These are phyloP conservation scores for Coendou prehensilis DNA, from an alignment of 2,797 vertebrate genomes.

Conservation along the genomic window DNA sequence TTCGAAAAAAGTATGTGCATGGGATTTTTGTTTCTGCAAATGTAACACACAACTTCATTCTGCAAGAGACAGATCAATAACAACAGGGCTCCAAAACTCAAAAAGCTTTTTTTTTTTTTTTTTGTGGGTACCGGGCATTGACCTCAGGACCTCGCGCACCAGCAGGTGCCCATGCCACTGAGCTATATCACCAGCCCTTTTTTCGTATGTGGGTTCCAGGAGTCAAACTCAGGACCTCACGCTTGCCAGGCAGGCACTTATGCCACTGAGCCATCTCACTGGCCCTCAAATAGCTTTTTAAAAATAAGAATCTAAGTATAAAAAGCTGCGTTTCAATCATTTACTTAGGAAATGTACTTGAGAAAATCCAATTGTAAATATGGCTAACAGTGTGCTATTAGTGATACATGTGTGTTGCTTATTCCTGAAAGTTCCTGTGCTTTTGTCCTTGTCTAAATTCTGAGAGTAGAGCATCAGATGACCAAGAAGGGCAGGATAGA, in stretches of 20 bases:
- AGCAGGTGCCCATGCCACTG: too few species aligned
- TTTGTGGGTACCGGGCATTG: too few species aligned
- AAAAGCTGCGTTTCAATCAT: background rate
- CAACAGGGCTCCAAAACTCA: too few species aligned
- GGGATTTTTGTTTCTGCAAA: background rate
- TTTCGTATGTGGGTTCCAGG: too few species aligned
- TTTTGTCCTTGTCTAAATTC: background rate
- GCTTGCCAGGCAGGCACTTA: too few species aligned
- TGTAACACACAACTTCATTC: background rate
- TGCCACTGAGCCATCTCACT: too few species aligned
- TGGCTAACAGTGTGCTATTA: background rate
- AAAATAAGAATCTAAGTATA: background rate
- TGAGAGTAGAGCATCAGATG: background rate
- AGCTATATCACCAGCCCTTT: too few species aligned
- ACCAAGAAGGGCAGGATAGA: background rate
- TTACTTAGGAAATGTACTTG: conserved; percentile 22
- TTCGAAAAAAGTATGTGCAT: background rate
- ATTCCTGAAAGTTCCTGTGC: background rate
- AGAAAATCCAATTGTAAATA: background rate
- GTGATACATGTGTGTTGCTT: background rate
- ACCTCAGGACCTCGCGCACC: too few species aligned
- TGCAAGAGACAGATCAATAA: background rate
- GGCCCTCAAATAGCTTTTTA: too few species aligned
- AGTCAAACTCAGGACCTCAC: too few species aligned
- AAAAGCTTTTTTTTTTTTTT: too few species aligned